Percentiles rank a stretch among this genome's conserved stretches.
phyloP scores from a whole-genome alignment of 2,113 vertebrate species.

The Tragulus kanchil region DNA sequence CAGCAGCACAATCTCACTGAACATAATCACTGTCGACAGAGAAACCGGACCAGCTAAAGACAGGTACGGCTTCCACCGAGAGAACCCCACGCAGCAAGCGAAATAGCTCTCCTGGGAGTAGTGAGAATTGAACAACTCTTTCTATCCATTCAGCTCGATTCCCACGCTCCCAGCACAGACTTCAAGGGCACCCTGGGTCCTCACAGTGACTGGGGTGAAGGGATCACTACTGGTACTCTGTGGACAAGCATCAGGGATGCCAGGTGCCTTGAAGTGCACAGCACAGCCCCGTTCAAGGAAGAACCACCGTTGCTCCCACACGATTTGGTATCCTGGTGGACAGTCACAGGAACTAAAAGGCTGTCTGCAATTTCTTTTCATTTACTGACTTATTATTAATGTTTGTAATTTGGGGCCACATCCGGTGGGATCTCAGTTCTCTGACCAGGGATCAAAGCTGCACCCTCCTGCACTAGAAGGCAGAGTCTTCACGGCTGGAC shows the following conservation, averaged over 20 bases:
- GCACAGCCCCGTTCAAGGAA: background rate
- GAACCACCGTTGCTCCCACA: background rate
- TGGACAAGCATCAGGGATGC: background rate
- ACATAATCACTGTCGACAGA: background rate
- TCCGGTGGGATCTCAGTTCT: background rate
- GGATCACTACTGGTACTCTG: accelerated
- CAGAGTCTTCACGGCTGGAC: background rate
- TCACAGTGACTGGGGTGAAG: background rate
- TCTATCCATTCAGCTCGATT: background rate
- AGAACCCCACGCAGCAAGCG: background rate
- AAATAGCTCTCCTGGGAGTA: background rate
- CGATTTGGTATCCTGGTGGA: background rate
- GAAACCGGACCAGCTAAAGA: background rate
- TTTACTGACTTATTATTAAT: background rate
- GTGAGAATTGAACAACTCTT: background rate
- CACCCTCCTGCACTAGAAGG: background rate
- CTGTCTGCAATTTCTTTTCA: background rate
- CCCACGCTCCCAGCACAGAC: background rate
- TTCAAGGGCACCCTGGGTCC: background rate
- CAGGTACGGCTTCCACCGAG: background rate
- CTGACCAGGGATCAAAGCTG: background rate
- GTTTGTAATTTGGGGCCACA: too few species aligned
- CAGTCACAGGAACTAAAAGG: background rate
- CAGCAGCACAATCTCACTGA: background rate
- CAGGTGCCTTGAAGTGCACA: background rate